Conservation (phyloP, 2,888 invertebrate species). For the Drosophila fungiperda region DNA sequence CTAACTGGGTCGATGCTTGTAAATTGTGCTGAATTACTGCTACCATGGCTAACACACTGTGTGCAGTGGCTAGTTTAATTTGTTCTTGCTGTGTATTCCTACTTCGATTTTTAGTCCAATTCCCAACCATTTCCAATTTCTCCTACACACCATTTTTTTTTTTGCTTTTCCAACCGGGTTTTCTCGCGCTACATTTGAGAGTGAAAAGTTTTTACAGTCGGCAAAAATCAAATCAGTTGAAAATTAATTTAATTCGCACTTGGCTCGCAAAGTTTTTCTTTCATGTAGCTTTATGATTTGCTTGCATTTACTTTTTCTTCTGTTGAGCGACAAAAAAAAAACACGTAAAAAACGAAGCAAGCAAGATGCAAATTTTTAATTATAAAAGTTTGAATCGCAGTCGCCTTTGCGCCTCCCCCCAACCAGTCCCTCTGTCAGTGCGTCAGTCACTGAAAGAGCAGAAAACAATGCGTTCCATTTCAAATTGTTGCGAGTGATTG, state of each 20-base stretch:
- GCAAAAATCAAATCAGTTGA: constrained; percentile 75
- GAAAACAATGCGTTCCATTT: constrained; percentile 49
- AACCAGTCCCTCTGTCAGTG: constrained; percentile 35
- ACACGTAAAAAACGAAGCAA: not conserved
- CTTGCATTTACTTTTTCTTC: constrained; percentile 42
- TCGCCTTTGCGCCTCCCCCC: constrained; percentile 59
- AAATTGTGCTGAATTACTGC: constrained; percentile 72
- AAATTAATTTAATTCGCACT: constrained; percentile 79
- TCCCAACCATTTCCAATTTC: not conserved
- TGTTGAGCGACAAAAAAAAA: constrained; percentile 13
- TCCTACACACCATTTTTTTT: not conserved
- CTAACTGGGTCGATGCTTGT: constrained; percentile 30
- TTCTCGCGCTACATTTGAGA: constrained; percentile 29
- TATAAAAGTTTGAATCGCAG: constrained; percentile 76
- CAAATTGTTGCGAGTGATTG: constrained; percentile 54
- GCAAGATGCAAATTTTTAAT: constrained; percentile 74
- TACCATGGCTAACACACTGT: constrained; percentile 29
- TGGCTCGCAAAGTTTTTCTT: constrained; percentile 62
- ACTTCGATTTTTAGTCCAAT: constrained; percentile 2
- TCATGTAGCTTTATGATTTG: constrained; percentile 69
- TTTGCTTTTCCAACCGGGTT: not conserved
- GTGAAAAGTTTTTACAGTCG: constrained; percentile 56
- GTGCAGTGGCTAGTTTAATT: constrained; percentile 3
- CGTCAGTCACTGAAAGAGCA: constrained; percentile 33
- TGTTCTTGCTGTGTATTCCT: not conserved